These are phyloP conservation scores for Muntiacus reevesi DNA, from an alignment of 2,113 vertebrate species.

Conservation along the genomic window DNA sequence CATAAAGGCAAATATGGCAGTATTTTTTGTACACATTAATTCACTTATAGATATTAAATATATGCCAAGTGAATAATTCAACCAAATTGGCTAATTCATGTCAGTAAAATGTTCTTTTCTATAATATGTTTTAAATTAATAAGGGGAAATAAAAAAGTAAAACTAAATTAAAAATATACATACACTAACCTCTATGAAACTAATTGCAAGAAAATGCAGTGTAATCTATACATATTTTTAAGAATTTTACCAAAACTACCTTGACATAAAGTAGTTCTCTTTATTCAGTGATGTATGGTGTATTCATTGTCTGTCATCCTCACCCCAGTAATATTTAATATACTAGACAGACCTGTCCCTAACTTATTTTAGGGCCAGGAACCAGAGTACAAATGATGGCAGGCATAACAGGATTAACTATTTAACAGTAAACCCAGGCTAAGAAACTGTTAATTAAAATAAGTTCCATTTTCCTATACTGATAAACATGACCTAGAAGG, in stretches of 20 bases:
- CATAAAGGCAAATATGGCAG: not conserved
- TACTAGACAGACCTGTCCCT: not conserved
- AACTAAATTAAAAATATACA: not conserved
- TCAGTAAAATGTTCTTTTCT: not conserved
- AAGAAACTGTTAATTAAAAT: slow-evolving; percentile 25
- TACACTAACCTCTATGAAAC: not conserved
- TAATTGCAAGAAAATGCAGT: not conserved
- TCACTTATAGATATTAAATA: not conserved
- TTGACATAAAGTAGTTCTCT: not conserved
- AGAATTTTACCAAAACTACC: not conserved
- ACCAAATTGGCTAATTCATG: not conserved
- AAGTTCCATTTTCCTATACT: not conserved
- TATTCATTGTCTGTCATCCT: not conserved
- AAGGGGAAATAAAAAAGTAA: not conserved
- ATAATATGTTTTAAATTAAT: slow-evolving; percentile 14
- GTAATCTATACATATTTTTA: not conserved
- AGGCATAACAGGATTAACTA: not conserved
- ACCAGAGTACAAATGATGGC: not conserved
- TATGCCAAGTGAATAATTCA: not conserved
- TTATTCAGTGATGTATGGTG: not conserved
- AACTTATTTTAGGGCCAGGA: not conserved
- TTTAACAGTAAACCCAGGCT: slow-evolving; percentile 13
- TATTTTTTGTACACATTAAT: not conserved
- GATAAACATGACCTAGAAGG: not conserved
- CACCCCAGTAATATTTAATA: not conserved